A percentile compares a stretch with the other conserved stretches of the same genome.
Evolutionary conservation across 2,888 invertebrate species (phyloP).

Genomic region (Melikaiella ostensackeni): DNA sequence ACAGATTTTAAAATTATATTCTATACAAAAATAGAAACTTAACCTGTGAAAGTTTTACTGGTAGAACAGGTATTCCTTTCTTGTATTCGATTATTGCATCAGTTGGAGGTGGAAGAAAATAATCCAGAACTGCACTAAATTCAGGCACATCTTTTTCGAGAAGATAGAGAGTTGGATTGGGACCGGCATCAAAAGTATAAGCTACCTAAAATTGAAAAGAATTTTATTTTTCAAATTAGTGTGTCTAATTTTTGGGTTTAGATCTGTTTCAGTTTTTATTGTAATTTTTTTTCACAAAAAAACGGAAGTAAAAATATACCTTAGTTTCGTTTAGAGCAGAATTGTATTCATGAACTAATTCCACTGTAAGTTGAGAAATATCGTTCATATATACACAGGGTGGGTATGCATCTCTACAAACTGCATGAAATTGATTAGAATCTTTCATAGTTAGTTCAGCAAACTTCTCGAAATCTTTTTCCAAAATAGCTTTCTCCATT

Average conservation of each 20-base stretch:
- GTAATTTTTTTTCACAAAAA: not conserved
- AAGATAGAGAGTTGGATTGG: constrained; percentile 95
- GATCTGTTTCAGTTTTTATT: too few species aligned
- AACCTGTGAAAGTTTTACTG: constrained; percentile 67
- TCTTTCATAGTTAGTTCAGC: constrained; percentile 98
- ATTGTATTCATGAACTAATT: constrained; percentile 92
- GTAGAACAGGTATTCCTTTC: constrained; percentile 79
- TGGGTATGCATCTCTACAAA: constrained; percentile 95
- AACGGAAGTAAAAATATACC: constrained; percentile 73
- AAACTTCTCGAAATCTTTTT: constrained; percentile 88
- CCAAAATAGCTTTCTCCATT: constrained; percentile 82
- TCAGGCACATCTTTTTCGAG: constrained; percentile 86
- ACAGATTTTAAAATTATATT: not conserved
- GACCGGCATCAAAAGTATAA: constrained; percentile 99
- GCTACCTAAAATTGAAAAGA: constrained; percentile 82
- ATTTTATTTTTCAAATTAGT: not conserved
- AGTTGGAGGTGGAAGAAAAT: constrained; percentile 84
- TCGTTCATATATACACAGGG: constrained; percentile 96
- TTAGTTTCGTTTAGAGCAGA: constrained; percentile 81
- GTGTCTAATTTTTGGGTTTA: too few species aligned
- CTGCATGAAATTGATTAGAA: constrained; percentile 97
- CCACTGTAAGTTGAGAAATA: constrained; percentile 87
- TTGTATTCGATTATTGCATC: constrained; percentile 77
- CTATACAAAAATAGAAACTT: constrained; percentile 31
- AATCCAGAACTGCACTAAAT: constrained; percentile 83